Conservation (phyloP, 1,140 invertebrate species). For the Drosophila baimaii region DNA sequence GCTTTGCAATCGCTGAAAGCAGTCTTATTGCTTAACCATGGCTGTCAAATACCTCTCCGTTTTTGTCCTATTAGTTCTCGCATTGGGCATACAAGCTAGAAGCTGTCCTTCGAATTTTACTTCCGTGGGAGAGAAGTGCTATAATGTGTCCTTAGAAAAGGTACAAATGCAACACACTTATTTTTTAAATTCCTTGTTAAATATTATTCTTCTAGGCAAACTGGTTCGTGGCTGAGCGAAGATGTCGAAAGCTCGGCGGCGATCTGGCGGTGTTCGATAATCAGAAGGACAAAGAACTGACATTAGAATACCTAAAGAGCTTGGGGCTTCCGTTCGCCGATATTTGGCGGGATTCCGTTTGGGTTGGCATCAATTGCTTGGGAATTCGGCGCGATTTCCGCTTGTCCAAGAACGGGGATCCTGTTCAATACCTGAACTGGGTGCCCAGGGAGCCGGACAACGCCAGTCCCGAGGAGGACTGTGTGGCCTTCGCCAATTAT, state of each 20-base stretch:
- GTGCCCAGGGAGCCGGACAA: constrained; percentile 11
- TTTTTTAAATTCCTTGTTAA: not conserved
- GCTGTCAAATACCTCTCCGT: too few species aligned
- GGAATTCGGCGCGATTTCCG: constrained; percentile 10
- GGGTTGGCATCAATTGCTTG: constrained; percentile 24
- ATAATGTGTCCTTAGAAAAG: constrained; percentile 6
- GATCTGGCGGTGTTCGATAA: constrained; percentile 9
- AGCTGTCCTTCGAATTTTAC: not conserved
- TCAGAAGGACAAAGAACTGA: not conserved
- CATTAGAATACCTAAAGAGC: not conserved
- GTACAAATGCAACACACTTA: not conserved
- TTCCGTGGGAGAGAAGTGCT: constrained; percentile 17
- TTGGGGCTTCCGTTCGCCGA: constrained; percentile 9
- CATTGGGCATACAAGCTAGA: not conserved
- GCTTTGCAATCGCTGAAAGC: too few species aligned
- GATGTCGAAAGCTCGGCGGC: constrained; percentile 11
- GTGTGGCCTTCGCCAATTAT: constrained; percentile 18
- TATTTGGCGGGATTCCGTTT: constrained; percentile 15
- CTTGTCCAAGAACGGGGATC: constrained; percentile 4
- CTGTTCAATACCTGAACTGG: not conserved
- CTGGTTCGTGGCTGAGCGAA: constrained; percentile 31
- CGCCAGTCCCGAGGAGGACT: constrained; percentile 18
- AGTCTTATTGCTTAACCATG: not conserved
- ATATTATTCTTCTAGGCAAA: constrained; percentile 3
- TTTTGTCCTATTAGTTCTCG: not conserved